Base-by-base conservation (phyloP, 2,797 vertebrate genomes). In the Avahi laniger region DNA sequence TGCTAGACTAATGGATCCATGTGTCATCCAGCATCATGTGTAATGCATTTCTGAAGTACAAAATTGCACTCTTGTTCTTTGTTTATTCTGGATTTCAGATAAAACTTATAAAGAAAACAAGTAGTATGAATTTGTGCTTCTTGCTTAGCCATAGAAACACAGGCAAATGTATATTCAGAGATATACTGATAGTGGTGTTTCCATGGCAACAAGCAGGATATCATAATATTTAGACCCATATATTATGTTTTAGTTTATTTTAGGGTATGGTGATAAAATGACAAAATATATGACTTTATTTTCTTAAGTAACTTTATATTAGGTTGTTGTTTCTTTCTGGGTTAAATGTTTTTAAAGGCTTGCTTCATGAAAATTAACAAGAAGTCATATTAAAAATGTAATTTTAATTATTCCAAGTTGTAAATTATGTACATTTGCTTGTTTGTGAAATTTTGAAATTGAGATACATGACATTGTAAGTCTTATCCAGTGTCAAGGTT, bases 221-320 rank as follows among this genome's bases (percentile, higher is more conserved):
- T 90, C 89, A 75, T 81, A 96, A 97, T 95, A 92, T 97, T 94
- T 93, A 94, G 89, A 91, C 63, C 81, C 41, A 30, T 93, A 67
- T 63, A 54, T 82, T 88, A 94, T 41, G 35, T 43, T 85, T 79
- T 26, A 54, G 35, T 78, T 90, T 95, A 78, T 95, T 89, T 97
- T 94, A 67, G 72, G 48, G 18, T 46, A 41, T 30, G 22, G 17
- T 80, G 41, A 88, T 95, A 85, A 92, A 89, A 84, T 92, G 73
- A 57, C n/a, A 89, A 93, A 89, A 76, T 78, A 50, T 26, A 22
- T n/a, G 5, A 63, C 30, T 91, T 86, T 85, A 38, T 95, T 93
- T 88, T 84, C 57, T 52, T 57, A 86, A 87, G 59, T 96, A 59
- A 35, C 65, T 92, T 54, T 35, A 26, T 52, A n/a, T 57, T 81